phyloP scores from a whole-genome alignment of 2,113 vertebrate genomes.

The Heteronetta atricapilla region DNA sequence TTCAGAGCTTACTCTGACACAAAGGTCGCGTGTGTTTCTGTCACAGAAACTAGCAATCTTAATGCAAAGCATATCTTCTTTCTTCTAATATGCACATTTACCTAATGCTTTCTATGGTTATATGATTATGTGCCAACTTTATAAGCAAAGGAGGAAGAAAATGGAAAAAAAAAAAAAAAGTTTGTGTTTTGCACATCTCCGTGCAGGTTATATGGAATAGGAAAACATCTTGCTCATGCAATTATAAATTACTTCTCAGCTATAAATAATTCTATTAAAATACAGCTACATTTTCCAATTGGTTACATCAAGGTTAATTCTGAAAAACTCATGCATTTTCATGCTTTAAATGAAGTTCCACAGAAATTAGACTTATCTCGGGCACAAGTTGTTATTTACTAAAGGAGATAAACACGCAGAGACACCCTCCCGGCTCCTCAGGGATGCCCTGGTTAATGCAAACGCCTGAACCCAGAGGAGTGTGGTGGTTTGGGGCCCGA shows the following conservation, averaged over 20 bases:
- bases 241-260: not conserved
- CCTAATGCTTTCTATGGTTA: not conserved
- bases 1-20: not conserved
- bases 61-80: not conserved
- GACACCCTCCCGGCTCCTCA: not conserved
- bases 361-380: not conserved
- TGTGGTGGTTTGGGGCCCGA: not conserved
- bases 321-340: not conserved
- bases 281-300: not conserved
- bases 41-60: not conserved
- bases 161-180: not conserved
- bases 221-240: not conserved
- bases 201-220: not conserved
- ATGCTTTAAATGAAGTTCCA: not conserved
- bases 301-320: not conserved
- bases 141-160: not conserved
- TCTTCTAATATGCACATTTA: not conserved
- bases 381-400: not conserved
- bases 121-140: not conserved
- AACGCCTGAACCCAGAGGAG: accelerated
- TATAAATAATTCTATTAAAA: not conserved
- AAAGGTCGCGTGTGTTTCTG: not conserved
- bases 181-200: not conserved
- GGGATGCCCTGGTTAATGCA: not conserved
- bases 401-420: not conserved